Percentiles rank a stretch among this genome's conserved stretches.
Conservation (phyloP, 64 coral and sea anemone species). For the Actinia tenebrosa region DNA sequence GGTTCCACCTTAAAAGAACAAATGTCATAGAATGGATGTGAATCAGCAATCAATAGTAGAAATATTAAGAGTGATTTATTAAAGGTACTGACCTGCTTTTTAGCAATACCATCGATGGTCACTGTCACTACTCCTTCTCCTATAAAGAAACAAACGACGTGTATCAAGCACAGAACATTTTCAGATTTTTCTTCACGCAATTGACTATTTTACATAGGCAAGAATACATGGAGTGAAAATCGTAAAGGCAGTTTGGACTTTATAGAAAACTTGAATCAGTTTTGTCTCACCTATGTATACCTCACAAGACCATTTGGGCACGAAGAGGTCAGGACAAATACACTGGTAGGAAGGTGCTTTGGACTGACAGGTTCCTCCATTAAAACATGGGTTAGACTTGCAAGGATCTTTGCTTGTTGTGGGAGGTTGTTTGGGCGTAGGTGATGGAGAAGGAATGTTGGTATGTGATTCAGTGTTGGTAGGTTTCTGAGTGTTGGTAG, state of each 20-base stretch:
- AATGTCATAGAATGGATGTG: background rate
- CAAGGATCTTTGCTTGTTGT: background rate
- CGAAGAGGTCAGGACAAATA: background rate
- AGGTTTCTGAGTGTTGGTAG: no score
- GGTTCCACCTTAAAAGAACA: background rate
- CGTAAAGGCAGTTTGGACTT: no score
- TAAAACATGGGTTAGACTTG: background rate
- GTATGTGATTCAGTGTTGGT: background rate
- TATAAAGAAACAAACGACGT: background rate
- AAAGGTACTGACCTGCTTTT: background rate
- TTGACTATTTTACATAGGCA: no score
- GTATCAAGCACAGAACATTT: no score
- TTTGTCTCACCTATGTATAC: background rate
- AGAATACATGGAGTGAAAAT: no score
- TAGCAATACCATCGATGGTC: background rate
- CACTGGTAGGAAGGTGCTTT: background rate
- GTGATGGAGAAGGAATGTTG: no score
- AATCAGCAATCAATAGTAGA: background rate
- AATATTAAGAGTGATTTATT: background rate
- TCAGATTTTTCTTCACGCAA: no score
- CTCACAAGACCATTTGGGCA: background rate
- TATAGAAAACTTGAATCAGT: background rate
- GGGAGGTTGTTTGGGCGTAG: no score
- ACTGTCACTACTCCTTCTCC: background rate
- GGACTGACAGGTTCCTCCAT: background rate